phyloP scores from a whole-genome alignment of 2,113 vertebrate genomes.

The Isichthys henryi region DNA sequence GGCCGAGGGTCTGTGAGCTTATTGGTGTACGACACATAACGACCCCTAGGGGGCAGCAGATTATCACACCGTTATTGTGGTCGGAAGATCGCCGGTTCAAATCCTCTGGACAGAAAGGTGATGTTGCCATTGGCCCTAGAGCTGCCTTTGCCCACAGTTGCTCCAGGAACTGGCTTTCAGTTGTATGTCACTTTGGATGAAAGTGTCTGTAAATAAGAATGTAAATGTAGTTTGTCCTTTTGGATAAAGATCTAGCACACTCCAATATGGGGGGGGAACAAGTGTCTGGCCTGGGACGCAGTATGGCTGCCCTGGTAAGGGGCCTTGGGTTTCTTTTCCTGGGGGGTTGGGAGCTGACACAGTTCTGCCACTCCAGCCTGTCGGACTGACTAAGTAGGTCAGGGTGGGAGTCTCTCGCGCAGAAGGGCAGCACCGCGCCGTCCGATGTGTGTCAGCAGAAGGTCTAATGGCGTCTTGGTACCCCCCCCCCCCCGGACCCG shows the following conservation, averaged over 20 bases:
- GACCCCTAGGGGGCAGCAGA: neutral
- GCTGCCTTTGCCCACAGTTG: neutral
- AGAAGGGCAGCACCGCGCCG: neutral
- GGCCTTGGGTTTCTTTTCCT: neutral
- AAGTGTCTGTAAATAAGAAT: neutral
- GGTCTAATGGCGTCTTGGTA: conserved; percentile 33
- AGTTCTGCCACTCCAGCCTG: neutral
- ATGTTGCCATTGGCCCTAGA: neutral
- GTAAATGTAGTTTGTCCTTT: neutral
- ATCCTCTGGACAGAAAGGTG: neutral
- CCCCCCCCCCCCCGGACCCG: conserved; percentile 24
- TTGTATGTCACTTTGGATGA: neutral
- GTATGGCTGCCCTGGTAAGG: neutral
- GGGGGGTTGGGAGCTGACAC: neutral
- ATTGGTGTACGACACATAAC: neutral
- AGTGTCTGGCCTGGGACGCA: neutral
- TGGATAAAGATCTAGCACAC: neutral
- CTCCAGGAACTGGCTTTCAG: neutral
- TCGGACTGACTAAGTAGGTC: neutral
- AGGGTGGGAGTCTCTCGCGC: neutral
- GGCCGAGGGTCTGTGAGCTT: neutral
- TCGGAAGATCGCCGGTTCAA: neutral
- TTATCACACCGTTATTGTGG: neutral
- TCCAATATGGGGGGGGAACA: neutral
- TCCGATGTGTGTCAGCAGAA: neutral